Evolutionary conservation across 2,113 vertebrate species (phyloP).

Genomic region (Varanus komodoensis): DNA sequence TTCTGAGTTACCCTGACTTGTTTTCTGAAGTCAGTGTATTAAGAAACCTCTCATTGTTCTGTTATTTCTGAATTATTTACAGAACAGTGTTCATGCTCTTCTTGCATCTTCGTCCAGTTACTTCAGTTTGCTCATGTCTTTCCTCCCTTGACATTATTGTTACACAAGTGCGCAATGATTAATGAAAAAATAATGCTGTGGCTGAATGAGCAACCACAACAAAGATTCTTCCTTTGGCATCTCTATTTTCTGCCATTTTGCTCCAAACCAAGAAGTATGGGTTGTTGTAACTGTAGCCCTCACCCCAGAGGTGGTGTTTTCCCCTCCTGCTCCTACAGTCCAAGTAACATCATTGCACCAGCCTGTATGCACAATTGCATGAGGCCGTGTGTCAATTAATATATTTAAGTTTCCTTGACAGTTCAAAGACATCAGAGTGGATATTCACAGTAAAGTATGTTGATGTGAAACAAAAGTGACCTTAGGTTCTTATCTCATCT

Average conservation of each 20-base stretch:
- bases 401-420: background rate
- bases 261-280: background rate
- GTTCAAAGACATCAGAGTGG: conserved; percentile 16
- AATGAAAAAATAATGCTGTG: background rate
- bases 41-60: background rate
- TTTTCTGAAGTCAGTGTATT: background rate
- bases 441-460: conserved; percentile 17
- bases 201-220: background rate
- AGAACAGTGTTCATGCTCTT: background rate
- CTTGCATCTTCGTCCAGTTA: background rate
- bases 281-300: background rate
- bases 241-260: background rate
- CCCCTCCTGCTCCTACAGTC: background rate
- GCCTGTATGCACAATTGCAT: background rate
- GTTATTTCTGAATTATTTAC: background rate
- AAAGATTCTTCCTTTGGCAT: background rate
- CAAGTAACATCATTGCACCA: background rate
- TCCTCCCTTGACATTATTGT: background rate
- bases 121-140: background rate
- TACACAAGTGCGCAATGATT: background rate
- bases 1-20: background rate
- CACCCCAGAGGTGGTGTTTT: background rate
- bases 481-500: conserved; percentile 39
- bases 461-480: conserved; percentile 29
- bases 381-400: conserved; percentile 1